Conservation (phyloP, 2,888 invertebrate genomes). For the Hypomecis punctinalis region DNA sequence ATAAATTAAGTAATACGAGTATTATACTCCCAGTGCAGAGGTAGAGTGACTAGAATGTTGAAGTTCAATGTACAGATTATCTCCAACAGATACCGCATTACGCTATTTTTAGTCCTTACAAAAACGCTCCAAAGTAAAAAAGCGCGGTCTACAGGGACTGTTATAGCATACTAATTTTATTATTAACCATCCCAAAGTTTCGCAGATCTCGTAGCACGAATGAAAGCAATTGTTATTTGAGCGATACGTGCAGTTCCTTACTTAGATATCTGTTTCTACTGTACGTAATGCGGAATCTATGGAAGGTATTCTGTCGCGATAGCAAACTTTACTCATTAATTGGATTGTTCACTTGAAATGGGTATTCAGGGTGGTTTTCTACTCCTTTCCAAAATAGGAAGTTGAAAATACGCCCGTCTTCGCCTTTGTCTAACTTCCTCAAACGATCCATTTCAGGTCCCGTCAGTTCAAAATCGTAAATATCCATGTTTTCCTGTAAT, state of each 20-base stretch:
- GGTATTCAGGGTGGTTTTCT: slow-evolving; percentile 89
- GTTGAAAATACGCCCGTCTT: slow-evolving; percentile 87
- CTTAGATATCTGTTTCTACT: no score
- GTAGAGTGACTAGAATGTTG: slow-evolving; percentile 55
- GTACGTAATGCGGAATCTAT: no score
- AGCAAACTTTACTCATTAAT: slow-evolving; percentile 12
- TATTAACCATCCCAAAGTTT: no score
- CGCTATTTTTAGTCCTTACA: no score
- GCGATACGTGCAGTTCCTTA: no score
- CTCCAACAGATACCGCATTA: no score
- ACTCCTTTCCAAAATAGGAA: slow-evolving; percentile 88
- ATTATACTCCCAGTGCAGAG: slow-evolving; percentile 35
- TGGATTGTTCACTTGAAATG: slow-evolving; percentile 73
- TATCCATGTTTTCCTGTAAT: slow-evolving; percentile 86
- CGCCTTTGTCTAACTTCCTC: slow-evolving; percentile 85
- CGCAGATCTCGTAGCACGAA: no score
- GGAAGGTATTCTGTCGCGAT: no score
- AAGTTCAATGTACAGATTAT: background rate
- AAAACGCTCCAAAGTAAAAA: no score
- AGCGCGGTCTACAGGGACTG: no score
- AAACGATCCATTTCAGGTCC: slow-evolving; percentile 83
- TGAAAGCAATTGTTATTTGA: no score
- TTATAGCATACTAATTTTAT: no score
- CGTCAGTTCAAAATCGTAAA: slow-evolving; percentile 87
- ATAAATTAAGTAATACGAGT: background rate